A percentile compares a stretch with the other conserved stretches of the same genome.
Conservation (phyloP, 2,888 invertebrate species). For the Brassicogethes aeneus region DNA sequence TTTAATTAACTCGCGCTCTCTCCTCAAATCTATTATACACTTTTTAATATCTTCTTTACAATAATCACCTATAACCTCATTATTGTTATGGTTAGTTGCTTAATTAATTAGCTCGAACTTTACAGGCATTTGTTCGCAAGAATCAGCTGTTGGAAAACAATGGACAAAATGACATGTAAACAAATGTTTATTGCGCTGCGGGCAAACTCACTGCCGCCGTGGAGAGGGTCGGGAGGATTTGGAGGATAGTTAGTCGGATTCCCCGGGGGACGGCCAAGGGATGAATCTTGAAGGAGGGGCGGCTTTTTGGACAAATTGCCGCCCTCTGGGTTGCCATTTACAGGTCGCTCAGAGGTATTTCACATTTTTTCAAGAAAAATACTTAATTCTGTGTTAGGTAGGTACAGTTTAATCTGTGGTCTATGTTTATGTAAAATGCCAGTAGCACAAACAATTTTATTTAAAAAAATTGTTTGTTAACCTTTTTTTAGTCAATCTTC, state of each 20-base stretch:
- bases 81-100: not conserved
- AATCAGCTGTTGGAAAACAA: not conserved
- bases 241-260: constrained; percentile 40
- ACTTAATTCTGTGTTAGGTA: too few species aligned
- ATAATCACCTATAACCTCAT: constrained; percentile 18
- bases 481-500: not conserved
- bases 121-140: not conserved
- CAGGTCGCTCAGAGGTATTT: constrained; percentile 24
- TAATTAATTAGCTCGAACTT: not conserved
- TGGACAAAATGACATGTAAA: constrained; percentile 37
- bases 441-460: not conserved
- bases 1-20: constrained; percentile 36
- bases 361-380: not conserved
- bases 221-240: constrained; percentile 17
- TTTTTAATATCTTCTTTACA: constrained; percentile 20
- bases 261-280: constrained; percentile 32
- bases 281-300: constrained; percentile 40
- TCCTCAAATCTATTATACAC: constrained; percentile 19
- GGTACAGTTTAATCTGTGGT: too few species aligned
- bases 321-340: constrained; percentile 34
- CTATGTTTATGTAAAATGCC: not conserved
- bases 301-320: constrained; percentile 37
- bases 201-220: constrained; percentile 14
- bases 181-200: constrained; percentile 40
- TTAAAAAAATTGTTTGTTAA: not conserved